A percentile compares a stretch with the other conserved stretches of the same genome.
phyloP scores from a whole-genome alignment of 2,888 invertebrate species.

The Epistrophe grossulariae region DNA sequence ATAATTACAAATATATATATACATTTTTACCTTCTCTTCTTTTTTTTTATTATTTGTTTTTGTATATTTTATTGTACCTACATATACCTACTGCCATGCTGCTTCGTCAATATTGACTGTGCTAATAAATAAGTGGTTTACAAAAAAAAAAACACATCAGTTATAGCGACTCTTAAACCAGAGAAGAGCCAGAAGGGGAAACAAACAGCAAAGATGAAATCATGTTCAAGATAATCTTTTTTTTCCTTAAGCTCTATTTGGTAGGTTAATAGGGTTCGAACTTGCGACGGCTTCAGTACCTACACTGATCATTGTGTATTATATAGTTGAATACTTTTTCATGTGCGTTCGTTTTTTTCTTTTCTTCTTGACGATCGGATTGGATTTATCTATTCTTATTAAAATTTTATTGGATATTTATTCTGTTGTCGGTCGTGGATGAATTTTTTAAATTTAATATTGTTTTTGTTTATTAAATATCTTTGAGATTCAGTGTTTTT shows the following conservation, averaged over 20 bases:
- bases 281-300: slow-evolving; percentile 61
- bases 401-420: not conserved
- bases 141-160: slow-evolving; percentile 7
- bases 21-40: slow-evolving; percentile 23
- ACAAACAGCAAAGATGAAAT: slow-evolving; percentile 47
- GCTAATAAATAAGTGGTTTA: slow-evolving; percentile 61
- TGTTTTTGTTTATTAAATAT: not conserved
- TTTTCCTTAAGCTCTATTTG: slow-evolving; percentile 48
- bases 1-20: slow-evolving; percentile 12
- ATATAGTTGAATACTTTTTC: not conserved
- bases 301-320: not conserved
- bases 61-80: not conserved
- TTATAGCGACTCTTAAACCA: not conserved
- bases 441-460: not conserved
- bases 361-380: not conserved
- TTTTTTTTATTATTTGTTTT: slow-evolving; percentile 8
- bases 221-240: slow-evolving; percentile 55
- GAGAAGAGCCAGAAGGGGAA: not conserved
- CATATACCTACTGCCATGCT: not conserved
- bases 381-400: not conserved
- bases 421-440: not conserved
- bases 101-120: slow-evolving; percentile 26
- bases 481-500: not conserved
- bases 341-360: not conserved
- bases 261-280: slow-evolving; percentile 72